Evolutionary conservation across 1,140 invertebrate species (phyloP).

Genomic region (Xylocopa sonorina): DNA sequence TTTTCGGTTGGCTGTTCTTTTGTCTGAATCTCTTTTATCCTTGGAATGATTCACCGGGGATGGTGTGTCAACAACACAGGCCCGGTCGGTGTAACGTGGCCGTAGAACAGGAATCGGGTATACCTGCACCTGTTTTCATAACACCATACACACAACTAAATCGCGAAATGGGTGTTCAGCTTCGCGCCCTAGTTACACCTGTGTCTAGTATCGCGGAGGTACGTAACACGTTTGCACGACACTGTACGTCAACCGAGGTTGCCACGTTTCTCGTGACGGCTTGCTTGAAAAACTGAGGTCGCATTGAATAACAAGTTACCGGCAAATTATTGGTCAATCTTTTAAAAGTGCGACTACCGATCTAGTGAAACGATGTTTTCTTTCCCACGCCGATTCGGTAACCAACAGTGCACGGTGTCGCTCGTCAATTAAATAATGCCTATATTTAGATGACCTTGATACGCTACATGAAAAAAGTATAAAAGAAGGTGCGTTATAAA

Average conservation of each 20-base stretch:
- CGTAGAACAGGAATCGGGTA: conserved; percentile 16
- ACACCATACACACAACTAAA: conserved; percentile 38
- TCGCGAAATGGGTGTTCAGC: conserved; percentile 62
- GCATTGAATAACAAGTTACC: conserved; percentile 36
- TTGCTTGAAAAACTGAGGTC: conserved; percentile 51
- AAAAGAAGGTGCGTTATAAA: not conserved
- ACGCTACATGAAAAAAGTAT: not conserved
- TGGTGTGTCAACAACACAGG: conserved; percentile 33
- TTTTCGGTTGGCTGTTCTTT: conserved; percentile 34
- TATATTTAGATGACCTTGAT: not conserved
- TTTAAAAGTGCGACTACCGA: not conserved
- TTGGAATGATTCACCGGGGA: conserved; percentile 40
- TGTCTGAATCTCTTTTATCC: conserved; percentile 40
- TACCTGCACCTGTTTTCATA: conserved; percentile 56
- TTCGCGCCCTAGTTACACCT: conserved; percentile 72
- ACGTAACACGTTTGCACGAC: conserved; percentile 53
- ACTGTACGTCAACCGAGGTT: conserved; percentile 51
- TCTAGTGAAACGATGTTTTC: conserved; percentile 3
- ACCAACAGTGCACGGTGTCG: too few relatives aligned
- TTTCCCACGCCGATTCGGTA: not conserved
- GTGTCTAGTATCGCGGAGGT: conserved; percentile 52
- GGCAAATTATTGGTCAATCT: conserved; percentile 43
- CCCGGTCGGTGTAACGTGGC: not conserved
- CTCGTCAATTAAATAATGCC: not conserved
- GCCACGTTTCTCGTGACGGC: conserved; percentile 44